Evolutionary conservation across 2,113 vertebrate genomes (phyloP).

Genomic region (Ochotona princeps): DNA sequence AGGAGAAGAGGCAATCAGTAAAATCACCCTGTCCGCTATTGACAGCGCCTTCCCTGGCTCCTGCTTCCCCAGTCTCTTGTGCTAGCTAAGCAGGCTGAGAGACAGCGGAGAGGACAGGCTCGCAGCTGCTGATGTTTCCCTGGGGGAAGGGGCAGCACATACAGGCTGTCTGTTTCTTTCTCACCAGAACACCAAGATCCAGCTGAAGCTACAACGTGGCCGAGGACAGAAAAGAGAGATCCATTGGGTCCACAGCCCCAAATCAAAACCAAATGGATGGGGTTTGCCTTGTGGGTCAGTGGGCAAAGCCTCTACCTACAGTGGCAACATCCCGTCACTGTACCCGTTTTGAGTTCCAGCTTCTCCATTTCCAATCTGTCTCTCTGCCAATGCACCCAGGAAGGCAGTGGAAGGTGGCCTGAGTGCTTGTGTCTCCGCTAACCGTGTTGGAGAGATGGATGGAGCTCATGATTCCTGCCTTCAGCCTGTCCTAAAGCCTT

Average conservation of each 20-base stretch:
- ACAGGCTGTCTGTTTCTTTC: slow-evolving; percentile 12
- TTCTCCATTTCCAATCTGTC: no score
- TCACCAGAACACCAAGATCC: slow-evolving; percentile 1
- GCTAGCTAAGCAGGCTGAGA: background rate
- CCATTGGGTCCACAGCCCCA: background rate
- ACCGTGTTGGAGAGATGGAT: no score
- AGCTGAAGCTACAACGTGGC: background rate
- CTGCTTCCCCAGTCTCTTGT: background rate
- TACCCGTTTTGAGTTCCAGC: no score
- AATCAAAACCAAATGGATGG: background rate
- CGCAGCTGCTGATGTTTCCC: background rate
- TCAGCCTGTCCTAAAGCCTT: no score
- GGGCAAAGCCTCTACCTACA: no score
- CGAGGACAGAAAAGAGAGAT: background rate
- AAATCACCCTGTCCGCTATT: background rate
- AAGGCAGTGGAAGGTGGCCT: no score
- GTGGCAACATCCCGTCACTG: no score
- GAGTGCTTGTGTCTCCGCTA: no score
- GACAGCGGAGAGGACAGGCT: slow-evolving; percentile 9
- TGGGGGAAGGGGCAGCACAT: background rate
- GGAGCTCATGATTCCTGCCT: no score
- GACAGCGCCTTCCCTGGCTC: background rate
- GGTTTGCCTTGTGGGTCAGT: background rate
- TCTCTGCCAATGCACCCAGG: no score
- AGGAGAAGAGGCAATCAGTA: slow-evolving; percentile 15